A percentile compares a stretch with the other conserved stretches of the same genome.
phyloP scores from a whole-genome alignment of 1,140 invertebrate genomes.

The Vanessa tameamea region DNA sequence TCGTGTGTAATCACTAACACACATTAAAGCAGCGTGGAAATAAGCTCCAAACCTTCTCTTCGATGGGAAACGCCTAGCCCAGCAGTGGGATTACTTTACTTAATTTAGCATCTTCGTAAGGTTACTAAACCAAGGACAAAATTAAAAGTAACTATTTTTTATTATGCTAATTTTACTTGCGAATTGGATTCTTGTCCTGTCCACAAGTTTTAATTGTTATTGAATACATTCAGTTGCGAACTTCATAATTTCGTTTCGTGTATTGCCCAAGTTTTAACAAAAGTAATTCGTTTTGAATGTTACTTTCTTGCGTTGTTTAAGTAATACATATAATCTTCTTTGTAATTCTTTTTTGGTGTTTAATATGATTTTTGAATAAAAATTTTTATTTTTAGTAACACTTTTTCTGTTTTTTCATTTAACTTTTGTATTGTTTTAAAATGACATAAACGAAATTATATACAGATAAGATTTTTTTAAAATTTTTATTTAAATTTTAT shows the following conservation, averaged over 20 bases:
- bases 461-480: no score
- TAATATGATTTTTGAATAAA: background rate
- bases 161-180: conserved; percentile 10
- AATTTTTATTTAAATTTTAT: no score
- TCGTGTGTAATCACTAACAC: no score
- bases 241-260: conserved; percentile 18
- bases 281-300: conserved; percentile 22
- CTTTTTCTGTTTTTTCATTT: no score
- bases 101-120: no score
- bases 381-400: no score
- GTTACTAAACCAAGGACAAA: background rate
- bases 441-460: no score
- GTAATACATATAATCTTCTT: background rate
- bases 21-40: no score
- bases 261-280: conserved; percentile 25
- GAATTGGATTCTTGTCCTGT: background rate
- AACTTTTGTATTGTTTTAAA: no score
- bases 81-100: no score
- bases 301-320: conserved; percentile 17
- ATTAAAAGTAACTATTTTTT: background rate
- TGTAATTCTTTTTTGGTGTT: background rate
- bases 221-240: conserved; percentile 19
- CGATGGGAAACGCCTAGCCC: no score
- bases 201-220: conserved; percentile 30
- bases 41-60: no score